Evolutionary conservation across 2,888 invertebrate genomes (phyloP).

Genomic region (Acanthopleura granulata): DNA sequence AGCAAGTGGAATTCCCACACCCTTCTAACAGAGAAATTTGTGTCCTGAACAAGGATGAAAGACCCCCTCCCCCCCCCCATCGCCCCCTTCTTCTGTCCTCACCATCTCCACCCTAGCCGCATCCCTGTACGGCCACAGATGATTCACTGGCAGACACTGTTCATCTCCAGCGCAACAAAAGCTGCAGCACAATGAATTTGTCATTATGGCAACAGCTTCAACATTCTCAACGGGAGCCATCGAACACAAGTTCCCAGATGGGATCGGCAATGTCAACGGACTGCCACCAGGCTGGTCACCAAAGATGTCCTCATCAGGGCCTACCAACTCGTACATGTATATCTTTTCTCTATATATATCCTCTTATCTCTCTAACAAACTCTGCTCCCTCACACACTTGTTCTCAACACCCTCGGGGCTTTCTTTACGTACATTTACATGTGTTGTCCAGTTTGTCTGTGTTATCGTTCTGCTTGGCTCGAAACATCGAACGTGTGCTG

Average conservation of each 20-base stretch:
- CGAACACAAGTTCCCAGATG: too few species aligned
- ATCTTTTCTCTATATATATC: background rate
- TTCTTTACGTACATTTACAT: background rate
- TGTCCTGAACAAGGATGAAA: background rate
- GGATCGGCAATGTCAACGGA: too few species aligned
- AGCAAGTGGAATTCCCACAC: slow-evolving; percentile 5
- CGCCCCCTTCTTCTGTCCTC: too few species aligned
- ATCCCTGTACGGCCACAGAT: background rate
- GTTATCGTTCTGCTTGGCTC: background rate
- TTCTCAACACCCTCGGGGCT: background rate
- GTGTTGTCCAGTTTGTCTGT: background rate
- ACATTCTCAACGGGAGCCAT: too few species aligned
- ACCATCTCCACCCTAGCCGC: background rate
- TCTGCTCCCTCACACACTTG: background rate
- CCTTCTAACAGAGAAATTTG: background rate
- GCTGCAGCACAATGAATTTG: too few species aligned
- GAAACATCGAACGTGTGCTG: background rate
- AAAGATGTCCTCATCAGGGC: too few species aligned
- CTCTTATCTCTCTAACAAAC: background rate
- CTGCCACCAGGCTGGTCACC: too few species aligned
- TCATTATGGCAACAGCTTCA: too few species aligned
- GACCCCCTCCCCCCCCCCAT: background rate
- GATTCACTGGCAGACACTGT: too few species aligned
- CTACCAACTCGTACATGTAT: too few species aligned
- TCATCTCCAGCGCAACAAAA: too few species aligned